Evolutionary conservation across 2,797 vertebrate genomes (phyloP).

Genomic region (Austrolebias charrua): DNA sequence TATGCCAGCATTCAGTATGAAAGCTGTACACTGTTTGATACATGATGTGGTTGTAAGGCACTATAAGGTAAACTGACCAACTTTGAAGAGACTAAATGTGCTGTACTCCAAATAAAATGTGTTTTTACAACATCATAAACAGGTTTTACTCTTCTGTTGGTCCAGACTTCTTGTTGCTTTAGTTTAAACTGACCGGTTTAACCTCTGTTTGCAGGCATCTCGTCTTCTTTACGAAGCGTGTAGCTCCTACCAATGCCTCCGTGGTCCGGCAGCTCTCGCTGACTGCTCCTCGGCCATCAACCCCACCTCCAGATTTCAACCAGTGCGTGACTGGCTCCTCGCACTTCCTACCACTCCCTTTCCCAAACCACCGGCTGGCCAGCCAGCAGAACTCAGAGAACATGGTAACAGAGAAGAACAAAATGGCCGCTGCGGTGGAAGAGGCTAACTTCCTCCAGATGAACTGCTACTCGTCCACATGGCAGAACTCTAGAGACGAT

Average conservation of each 20-base stretch:
- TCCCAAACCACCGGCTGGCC: constrained; percentile 83
- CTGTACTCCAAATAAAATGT: too few species aligned
- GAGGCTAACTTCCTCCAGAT: constrained; percentile 81
- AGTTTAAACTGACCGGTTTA: background rate
- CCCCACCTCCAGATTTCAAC: constrained; percentile 88
- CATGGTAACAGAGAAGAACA: constrained; percentile 86
- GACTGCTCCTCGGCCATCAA: constrained; percentile 71
- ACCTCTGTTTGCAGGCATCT: constrained; percentile 42
- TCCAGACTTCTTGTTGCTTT: too few species aligned
- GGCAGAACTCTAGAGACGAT: constrained; percentile 7
- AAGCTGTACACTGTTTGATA: too few species aligned
- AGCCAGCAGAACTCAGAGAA: constrained; percentile 90
- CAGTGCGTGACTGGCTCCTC: constrained; percentile 82
- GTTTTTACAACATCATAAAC: too few species aligned
- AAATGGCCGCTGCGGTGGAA: constrained; percentile 71
- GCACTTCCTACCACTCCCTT: constrained; percentile 78
- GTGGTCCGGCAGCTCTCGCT: constrained; percentile 42
- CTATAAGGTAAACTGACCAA: too few species aligned
- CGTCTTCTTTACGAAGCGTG: constrained; percentile 26
- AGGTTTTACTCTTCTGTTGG: too few species aligned
- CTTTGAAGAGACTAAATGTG: too few species aligned
- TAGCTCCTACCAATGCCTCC: background rate
- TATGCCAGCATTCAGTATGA: too few species aligned
- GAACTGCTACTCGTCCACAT: constrained; percentile 73
- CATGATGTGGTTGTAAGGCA: too few species aligned